Evolutionary conservation across 1,140 invertebrate genomes (phyloP).

Genomic region (Zaprionus camerounensis): DNA sequence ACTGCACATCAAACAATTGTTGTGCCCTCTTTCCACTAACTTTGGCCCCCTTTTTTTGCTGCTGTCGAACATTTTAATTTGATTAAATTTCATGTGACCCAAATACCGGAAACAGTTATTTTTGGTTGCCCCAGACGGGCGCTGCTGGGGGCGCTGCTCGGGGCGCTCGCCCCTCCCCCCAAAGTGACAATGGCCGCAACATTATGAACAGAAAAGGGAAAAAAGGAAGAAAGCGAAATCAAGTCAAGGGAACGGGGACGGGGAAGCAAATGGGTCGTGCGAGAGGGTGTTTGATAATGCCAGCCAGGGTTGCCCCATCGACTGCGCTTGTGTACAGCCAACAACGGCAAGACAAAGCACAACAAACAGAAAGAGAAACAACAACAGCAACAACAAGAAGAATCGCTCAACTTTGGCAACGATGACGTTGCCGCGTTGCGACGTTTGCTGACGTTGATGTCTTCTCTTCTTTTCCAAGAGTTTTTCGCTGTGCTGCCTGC

Average conservation of each 20-base stretch:
- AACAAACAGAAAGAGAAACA: slow-evolving; percentile 26
- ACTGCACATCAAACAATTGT: slow-evolving; percentile 43
- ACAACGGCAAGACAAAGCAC: slow-evolving; percentile 37
- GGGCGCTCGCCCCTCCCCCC: slow-evolving; percentile 11
- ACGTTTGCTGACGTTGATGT: slow-evolving; percentile 63
- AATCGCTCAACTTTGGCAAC: slow-evolving; percentile 33
- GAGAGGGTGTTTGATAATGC: slow-evolving; percentile 6
- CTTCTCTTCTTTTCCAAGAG: slow-evolving; percentile 48
- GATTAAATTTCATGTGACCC: slow-evolving; percentile 83
- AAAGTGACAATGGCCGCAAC: slow-evolving; percentile 55
- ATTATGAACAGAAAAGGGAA: slow-evolving; percentile 47
- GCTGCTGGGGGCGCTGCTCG: background rate
- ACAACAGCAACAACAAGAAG: background rate
- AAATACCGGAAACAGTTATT: slow-evolving; percentile 83
- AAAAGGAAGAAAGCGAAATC: slow-evolving; percentile 30
- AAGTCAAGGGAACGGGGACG: background rate
- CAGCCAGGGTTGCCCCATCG: slow-evolving; percentile 6
- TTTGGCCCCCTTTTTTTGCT: slow-evolving; percentile 33
- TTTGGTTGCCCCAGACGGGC: slow-evolving; percentile 71
- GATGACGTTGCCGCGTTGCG: slow-evolving; percentile 57
- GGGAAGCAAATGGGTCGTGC: background rate
- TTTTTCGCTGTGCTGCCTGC: slow-evolving; percentile 34
- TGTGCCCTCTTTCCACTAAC: slow-evolving; percentile 38
- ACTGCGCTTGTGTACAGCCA: slow-evolving; percentile 38
- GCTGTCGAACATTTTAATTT: slow-evolving; percentile 80